Evolutionary conservation across 2,888 invertebrate genomes (phyloP).

Genomic region (Conus canariensis): DNA sequence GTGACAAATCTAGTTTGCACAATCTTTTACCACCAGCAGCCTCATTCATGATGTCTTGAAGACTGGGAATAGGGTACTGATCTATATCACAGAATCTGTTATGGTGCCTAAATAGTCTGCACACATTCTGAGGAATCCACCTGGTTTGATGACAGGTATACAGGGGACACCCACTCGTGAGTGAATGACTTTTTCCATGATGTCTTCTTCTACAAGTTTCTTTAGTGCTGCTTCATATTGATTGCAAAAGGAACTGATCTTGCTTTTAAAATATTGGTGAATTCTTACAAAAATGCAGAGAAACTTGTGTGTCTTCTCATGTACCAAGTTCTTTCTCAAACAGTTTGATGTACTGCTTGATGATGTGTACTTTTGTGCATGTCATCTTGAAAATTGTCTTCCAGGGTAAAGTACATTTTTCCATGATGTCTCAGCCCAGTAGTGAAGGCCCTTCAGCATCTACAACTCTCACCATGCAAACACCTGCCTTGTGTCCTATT

Average conservation of each 20-base stretch:
- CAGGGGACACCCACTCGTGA: not conserved
- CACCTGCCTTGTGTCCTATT: not conserved
- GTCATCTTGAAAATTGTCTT: not conserved
- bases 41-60: not conserved
- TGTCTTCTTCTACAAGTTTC: not conserved
- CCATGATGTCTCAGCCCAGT: not conserved
- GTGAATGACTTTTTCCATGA: not conserved
- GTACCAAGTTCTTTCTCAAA: not conserved
- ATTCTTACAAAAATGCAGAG: not conserved
- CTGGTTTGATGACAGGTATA: not conserved
- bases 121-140: not conserved
- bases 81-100: not conserved
- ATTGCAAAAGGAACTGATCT: not conserved
- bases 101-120: not conserved
- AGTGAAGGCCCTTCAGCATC: not conserved
- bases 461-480: not conserved
- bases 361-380: not conserved
- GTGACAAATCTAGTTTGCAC: not conserved
- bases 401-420: not conserved
- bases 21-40: not conserved
- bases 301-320: not conserved
- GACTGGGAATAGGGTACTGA: not conserved
- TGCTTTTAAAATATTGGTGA: not conserved
- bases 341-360: not conserved
- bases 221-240: not conserved